Conservation (phyloP, 2,113 vertebrate genomes). For the Baryphthengus martii region DNA sequence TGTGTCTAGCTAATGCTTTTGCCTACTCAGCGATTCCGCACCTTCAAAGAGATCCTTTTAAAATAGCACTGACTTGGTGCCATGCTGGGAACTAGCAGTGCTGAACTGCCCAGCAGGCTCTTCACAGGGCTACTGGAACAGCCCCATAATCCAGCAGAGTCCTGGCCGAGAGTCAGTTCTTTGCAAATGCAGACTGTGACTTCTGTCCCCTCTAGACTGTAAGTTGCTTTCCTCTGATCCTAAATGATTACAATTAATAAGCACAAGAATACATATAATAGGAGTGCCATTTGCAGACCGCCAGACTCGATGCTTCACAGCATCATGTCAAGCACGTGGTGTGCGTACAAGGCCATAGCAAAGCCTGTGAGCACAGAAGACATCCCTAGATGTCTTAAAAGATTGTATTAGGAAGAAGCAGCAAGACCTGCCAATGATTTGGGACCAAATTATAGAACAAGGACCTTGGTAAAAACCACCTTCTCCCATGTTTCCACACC, state of each 20-base stretch:
- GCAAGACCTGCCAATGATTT: neutral
- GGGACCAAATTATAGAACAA: neutral
- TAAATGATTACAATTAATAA: neutral
- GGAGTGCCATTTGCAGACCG: neutral
- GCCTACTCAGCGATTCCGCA: neutral
- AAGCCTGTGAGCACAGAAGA: neutral
- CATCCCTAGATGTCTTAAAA: neutral
- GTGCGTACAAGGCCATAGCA: neutral
- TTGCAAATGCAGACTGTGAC: neutral
- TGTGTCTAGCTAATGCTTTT: neutral
- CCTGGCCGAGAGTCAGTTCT: neutral
- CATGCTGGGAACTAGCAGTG: neutral
- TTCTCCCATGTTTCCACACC: neutral
- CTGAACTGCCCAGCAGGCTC: neutral
- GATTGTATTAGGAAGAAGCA: neutral
- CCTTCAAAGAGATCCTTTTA: neutral
- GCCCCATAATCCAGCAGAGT: neutral
- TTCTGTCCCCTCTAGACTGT: neutral
- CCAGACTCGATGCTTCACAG: neutral
- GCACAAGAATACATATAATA: neutral
- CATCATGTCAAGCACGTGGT: neutral
- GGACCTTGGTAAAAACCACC: neutral
- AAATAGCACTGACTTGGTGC: neutral
- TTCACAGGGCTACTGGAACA: fast-evolving
- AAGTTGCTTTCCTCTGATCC: neutral